phyloP scores from a whole-genome alignment of 2,113 vertebrate species.

The Sinocyclocheilus grahami region DNA sequence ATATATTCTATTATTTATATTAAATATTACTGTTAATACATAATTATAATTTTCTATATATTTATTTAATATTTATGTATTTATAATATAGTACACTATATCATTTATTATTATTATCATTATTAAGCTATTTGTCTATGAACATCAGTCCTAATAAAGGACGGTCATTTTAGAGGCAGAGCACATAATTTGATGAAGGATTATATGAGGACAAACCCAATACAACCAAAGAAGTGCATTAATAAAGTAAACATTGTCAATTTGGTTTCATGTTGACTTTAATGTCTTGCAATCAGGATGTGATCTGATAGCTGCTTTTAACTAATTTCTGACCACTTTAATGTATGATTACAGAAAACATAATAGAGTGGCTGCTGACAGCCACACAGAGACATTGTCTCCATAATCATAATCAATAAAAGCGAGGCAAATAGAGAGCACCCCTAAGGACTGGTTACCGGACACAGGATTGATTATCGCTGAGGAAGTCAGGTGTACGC shows the following conservation, averaged over 20 bases:
- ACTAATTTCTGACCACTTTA: constrained; percentile 25
- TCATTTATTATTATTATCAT: too few relatives aligned
- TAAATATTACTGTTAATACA: too few relatives aligned
- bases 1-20: too few relatives aligned
- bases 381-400: constrained; percentile 35
- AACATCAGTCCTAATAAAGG: not conserved
- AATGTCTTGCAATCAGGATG: not conserved
- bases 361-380: constrained; percentile 12
- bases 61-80: too few relatives aligned
- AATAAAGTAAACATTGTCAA: not conserved
- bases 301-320: constrained; percentile 9
- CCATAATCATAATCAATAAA: constrained; percentile 59
- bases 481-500: constrained; percentile 48
- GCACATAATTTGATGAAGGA: not conserved
- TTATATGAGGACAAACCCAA: not conserved
- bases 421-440: constrained; percentile 53
- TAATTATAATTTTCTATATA: too few relatives aligned
- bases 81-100: too few relatives aligned
- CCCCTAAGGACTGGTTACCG: constrained; percentile 54
- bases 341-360: constrained; percentile 33
- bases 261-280: not conserved
- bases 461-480: constrained; percentile 55
- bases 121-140: not conserved
- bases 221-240: not conserved
- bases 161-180: not conserved